Conservation (phyloP, 2,888 invertebrate species). For the Aricia artaxerxes region DNA sequence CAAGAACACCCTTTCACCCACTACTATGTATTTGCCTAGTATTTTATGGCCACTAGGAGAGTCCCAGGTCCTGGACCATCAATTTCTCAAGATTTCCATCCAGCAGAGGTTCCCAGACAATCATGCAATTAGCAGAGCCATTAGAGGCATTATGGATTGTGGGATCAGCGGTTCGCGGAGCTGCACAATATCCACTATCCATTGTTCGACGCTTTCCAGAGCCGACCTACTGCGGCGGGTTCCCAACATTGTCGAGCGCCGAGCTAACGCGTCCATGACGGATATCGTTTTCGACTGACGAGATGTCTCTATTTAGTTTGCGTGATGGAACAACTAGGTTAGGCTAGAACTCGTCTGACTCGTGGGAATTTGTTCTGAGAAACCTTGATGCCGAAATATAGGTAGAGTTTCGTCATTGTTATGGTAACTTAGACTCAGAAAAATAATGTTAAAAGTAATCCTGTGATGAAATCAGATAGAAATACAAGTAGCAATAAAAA, state of each 20-base stretch:
- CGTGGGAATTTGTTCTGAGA: background rate
- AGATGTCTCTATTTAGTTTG: background rate
- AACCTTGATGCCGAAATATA: background rate
- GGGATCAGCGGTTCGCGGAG: conserved; percentile 43
- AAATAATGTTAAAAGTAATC: too few species aligned
- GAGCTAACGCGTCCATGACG: conserved; percentile 19
- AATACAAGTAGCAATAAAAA: background rate
- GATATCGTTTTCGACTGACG: conserved; percentile 18
- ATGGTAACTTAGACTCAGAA: too few species aligned
- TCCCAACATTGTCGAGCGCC: conserved; percentile 67
- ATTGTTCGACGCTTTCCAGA: conserved; percentile 75
- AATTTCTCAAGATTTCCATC: conserved; percentile 5
- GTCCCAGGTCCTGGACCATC: background rate
- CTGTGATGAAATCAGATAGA: background rate
- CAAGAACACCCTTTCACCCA: too few species aligned
- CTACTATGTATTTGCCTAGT: too few species aligned
- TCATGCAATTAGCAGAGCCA: conserved; percentile 24
- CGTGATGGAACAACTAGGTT: background rate
- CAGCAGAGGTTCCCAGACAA: conserved; percentile 31
- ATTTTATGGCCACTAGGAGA: background rate
- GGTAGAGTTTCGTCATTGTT: background rate
- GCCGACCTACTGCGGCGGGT: conserved; percentile 59
- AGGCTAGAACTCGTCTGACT: background rate
- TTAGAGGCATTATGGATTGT: conserved; percentile 51
- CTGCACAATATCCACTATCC: conserved; percentile 48